Evolutionary conservation across 2,797 vertebrate genomes (phyloP), one percentile per base, ranked within the genome.

Genomic region (Furcifer pardalis): DNA sequence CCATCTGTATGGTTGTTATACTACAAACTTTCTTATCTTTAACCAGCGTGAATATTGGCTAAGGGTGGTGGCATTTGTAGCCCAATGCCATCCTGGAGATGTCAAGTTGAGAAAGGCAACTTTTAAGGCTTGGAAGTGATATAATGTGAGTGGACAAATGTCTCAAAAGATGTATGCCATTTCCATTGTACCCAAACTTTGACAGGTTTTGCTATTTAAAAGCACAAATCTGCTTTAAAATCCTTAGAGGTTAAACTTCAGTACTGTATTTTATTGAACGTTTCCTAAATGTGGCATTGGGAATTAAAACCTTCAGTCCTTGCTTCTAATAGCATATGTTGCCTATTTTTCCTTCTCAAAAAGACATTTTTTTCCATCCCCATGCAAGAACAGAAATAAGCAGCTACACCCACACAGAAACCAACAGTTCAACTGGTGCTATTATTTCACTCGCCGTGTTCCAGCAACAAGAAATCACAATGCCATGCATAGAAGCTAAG

Each of bases 331-430:
- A 23, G 23, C 56, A 72, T 4, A 35, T 21, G 66, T 44, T 49
- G 23, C 44, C 32, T 65, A 10, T 44, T 42, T 69, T 81, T 59
- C 37, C 8, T 17, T 56, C 81, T n/a, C 72, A 49, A 5, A 72
- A 63, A 59, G 10, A 17, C 23, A 17, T 56, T 21, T 56, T 77
- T 63, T 10, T 65, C 52, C 52, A 63, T 42, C 59, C 59, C 10
- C 63, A 27, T n/a, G 23, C 77, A 65, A 44, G 73, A 44, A 73
- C 73, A 84, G 78, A 71, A 87, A 84, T 63, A 65, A 77, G 73
- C 78, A 44, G 27, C 46, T 19, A 84, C 82, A 77, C 86, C 86
- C 35, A 87, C 86, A 84, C 73, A 81, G 13, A 73, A 84, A 84
- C 77, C 77, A 84, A 71, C 65, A 71, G 78, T 84, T 84, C 52